Conservation (phyloP, 1,140 invertebrate genomes). For the Calephelis nemesis region DNA sequence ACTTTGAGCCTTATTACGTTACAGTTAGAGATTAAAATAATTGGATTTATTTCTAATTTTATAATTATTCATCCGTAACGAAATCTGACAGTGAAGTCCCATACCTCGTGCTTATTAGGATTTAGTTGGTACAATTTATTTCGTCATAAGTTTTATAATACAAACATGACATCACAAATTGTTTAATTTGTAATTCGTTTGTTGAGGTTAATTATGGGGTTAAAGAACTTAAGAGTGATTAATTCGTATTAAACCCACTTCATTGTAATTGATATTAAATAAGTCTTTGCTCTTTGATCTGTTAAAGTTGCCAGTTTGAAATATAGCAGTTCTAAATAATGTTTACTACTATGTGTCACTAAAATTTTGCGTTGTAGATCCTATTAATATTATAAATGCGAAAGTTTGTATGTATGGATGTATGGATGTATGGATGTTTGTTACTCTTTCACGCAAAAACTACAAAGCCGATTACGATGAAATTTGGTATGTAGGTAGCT, state of each 20-base stretch:
- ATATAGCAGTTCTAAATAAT: background rate
- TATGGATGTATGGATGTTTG: too few species aligned
- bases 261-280: background rate
- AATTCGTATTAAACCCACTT: conserved; percentile 1
- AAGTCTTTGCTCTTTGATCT: background rate
- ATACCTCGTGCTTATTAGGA: conserved; percentile 57
- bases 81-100: conserved; percentile 69
- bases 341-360: background rate
- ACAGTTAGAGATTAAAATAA: conserved; percentile 12
- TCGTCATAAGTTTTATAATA: conserved; percentile 62
- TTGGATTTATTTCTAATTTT: conserved; percentile 22
- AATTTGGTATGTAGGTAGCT: too few species aligned
- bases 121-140: conserved; percentile 67
- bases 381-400: too few species aligned
- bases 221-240: conserved; percentile 10
- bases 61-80: conserved; percentile 42
- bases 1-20: conserved; percentile 29
- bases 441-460: too few species aligned
- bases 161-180: conserved; percentile 64
- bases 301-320: background rate
- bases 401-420: too few species aligned
- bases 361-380: too few species aligned
- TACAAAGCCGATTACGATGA: too few species aligned
- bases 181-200: conserved; percentile 72
- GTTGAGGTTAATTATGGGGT: conserved; percentile 63